phyloP scores from a whole-genome alignment of 2,113 vertebrate species.

The Labeo rohita region DNA sequence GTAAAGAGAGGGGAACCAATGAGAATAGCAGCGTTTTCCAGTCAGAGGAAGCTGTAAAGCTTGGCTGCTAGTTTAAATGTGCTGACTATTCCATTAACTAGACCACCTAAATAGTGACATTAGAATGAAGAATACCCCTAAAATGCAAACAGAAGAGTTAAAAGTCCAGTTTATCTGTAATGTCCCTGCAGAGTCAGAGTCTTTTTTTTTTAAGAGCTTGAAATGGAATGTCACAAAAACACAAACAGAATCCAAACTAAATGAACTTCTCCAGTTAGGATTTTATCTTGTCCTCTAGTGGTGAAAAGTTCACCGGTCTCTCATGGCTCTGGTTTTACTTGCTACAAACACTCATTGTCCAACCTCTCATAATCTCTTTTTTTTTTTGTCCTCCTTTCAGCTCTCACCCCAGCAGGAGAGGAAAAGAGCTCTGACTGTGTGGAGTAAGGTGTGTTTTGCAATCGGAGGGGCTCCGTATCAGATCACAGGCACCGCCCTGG shows the following conservation, averaged over 20 bases:
- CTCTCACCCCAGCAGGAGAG: constrained; percentile 63
- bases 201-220: not conserved
- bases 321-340: constrained; percentile 15
- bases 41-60: not conserved
- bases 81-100: not conserved
- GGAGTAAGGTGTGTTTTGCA: constrained; percentile 90
- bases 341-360: not conserved
- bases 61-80: not conserved
- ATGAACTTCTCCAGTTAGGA: not conserved
- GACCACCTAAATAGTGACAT: not conserved
- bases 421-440: constrained; percentile 76
- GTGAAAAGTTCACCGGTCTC: constrained; percentile 23
- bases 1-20: not conserved
- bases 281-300: not conserved
- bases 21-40: not conserved
- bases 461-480: constrained; percentile 92
- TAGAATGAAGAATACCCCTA: not conserved
- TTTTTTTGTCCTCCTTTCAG: constrained; percentile 21
- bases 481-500: constrained; percentile 89
- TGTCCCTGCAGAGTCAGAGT: not conserved
- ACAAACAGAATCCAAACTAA: constrained; percentile 18
- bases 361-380: constrained; percentile 3
- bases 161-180: not conserved
- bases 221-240: not conserved
- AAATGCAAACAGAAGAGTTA: not conserved